A percentile compares a stretch with the other conserved stretches of the same genome.
Evolutionary conservation across 2,113 vertebrate species (phyloP).

Genomic region (Urocynchramus pylzowi): DNA sequence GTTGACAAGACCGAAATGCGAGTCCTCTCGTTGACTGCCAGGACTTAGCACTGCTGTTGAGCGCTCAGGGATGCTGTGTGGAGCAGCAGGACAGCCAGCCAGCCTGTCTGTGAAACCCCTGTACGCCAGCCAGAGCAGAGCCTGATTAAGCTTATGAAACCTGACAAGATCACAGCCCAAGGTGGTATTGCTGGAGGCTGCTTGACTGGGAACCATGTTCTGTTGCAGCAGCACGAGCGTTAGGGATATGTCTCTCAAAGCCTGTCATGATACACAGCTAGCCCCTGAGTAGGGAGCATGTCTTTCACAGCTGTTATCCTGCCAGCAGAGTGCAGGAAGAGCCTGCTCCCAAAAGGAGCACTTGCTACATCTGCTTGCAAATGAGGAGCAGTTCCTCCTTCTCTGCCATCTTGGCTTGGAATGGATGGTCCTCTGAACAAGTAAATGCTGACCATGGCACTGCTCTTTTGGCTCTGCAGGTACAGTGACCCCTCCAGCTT

Average conservation of each 20-base stretch:
- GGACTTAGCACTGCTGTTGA: background rate
- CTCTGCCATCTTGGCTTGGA: background rate
- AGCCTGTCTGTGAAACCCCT: background rate
- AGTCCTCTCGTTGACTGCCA: background rate
- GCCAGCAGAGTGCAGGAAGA: background rate
- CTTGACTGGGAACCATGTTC: background rate
- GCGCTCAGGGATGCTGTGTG: background rate
- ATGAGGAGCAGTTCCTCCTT: background rate
- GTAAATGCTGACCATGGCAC: background rate
- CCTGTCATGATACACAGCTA: background rate
- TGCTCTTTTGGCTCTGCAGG: background rate
- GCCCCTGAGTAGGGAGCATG: background rate
- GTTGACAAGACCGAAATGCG: background rate
- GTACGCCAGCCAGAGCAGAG: background rate
- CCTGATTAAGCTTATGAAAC: conserved; percentile 32
- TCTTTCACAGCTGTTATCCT: background rate
- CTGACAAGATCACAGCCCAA: conserved; percentile 51
- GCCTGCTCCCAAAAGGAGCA: background rate
- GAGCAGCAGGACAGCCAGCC: background rate
- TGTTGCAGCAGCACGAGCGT: background rate
- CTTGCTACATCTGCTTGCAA: background rate
- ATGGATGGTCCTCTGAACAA: background rate
- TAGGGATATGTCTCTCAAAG: background rate
- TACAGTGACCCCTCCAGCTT: rapidly evolving
- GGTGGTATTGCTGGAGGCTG: conserved; percentile 46